phyloP scores from a whole-genome alignment of 2,797 vertebrate species.

The Synanceia verrucosa region DNA sequence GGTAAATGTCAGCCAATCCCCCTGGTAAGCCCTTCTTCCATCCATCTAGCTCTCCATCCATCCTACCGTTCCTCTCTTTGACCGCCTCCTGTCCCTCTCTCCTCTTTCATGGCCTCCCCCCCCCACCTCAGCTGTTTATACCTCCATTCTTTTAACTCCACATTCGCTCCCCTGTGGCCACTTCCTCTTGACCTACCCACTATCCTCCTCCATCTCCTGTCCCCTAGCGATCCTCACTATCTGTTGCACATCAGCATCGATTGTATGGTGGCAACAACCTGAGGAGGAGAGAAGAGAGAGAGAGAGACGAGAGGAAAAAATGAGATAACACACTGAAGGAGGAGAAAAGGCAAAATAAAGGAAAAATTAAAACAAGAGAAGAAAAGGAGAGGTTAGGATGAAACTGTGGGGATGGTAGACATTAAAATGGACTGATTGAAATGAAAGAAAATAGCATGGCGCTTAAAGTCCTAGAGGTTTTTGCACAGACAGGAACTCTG shows the following conservation, averaged over 20 bases:
- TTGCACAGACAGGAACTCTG: constrained; percentile 42
- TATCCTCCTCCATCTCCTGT: constrained; percentile 35
- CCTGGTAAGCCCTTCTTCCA: constrained; percentile 53
- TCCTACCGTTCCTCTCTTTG: constrained; percentile 6
- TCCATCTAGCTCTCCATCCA: constrained; percentile 48
- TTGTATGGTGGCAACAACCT: constrained; percentile 35
- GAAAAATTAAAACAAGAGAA: constrained; percentile 18
- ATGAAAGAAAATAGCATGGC: constrained; percentile 27
- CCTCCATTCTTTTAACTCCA: constrained; percentile 31
- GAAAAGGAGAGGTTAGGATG: constrained; percentile 2
- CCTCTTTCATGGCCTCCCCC: not conserved
- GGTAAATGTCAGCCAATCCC: constrained; percentile 83
- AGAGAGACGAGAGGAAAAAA: constrained; percentile 11
- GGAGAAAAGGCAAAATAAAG: constrained; percentile 8
- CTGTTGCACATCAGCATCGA: constrained; percentile 59
- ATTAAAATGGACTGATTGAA: not conserved
- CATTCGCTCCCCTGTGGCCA: constrained; percentile 22
- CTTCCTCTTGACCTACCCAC: constrained; percentile 32
- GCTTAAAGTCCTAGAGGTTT: constrained; percentile 29
- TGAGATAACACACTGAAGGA: constrained; percentile 15
- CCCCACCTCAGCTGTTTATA: constrained; percentile 31
- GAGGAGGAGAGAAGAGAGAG: constrained; percentile 23
- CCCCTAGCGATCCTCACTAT: constrained; percentile 27
- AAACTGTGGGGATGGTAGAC: constrained; percentile 8
- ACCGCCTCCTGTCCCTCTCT: not conserved